Evolutionary conservation across 2,797 vertebrate species (phyloP), one percentile per base, ranked within the genome.

Genomic region (Tenualosa thibaudeaui): DNA sequence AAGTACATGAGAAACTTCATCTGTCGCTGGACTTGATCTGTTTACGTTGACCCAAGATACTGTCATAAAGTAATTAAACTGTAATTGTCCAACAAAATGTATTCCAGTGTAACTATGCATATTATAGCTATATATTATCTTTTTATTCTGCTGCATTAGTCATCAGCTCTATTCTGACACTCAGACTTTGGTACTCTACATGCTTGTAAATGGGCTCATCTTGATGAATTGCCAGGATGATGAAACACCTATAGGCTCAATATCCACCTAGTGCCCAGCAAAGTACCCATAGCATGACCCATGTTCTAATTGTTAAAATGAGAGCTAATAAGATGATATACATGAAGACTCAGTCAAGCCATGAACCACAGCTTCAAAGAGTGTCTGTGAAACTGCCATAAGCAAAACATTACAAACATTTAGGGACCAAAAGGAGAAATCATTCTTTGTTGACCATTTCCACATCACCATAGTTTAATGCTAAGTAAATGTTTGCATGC

Each of bases 281-380:
- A 46, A 78, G n/a, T 24, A 10, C 58, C n/a, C 40, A 43, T 40
- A 40, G 26, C 10, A 13, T 78, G 40, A 78, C 22, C n/a, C 40
- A 46, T 78, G 40, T 46, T 22, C 71, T 37, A 71, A 71, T 13
- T 31, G 31, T 17, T 71, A 40, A 71, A 37, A 12, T 71, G 31
- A 40, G 65, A 71, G 13, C 31, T 71, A 85, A 84, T 56, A 82
- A 40, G 71, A 83, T 49, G 31, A 54, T 40, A 81, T 58, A 17
- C 53, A 81, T 46, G 40, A 54, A 24, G 43, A 17, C 49, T n/a
- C 46, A 43, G 62, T 62, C 58, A 58, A 82, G 40, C 10, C 26
- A 82, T 82, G 51, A 26, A 82, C 81, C 26, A 53, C 51, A 15
- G 51, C 56, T 53, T 54, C 17, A 58, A 82, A 82, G 51, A 82